Percentiles rank a stretch among this genome's conserved stretches.
phyloP scores from a whole-genome alignment of 2,888 invertebrate species.

The Hyalella azteca region DNA sequence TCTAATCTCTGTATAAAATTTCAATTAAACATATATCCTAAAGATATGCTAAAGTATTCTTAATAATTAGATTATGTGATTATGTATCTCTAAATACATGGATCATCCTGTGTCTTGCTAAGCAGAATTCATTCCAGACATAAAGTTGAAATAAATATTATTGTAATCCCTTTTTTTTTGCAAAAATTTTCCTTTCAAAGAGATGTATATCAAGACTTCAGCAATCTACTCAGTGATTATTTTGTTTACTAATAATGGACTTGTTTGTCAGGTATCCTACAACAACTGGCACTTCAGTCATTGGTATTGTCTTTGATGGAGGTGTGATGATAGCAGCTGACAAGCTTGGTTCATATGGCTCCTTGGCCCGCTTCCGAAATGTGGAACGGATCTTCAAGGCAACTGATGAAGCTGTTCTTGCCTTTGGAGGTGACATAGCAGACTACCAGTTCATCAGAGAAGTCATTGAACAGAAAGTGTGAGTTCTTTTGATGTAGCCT shows the following conservation, averaged over 20 bases:
- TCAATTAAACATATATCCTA: too few species aligned
- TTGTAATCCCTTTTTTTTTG: too few species aligned
- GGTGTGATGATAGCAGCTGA: conserved; percentile 93
- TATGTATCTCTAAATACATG: too few species aligned
- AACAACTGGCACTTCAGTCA: conserved; percentile 79
- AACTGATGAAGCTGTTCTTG: conserved; percentile 86
- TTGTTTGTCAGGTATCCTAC: conserved; percentile 48
- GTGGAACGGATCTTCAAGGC: conserved; percentile 85
- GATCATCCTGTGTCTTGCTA: too few species aligned
- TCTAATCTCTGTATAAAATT: too few species aligned
- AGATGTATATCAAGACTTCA: too few species aligned
- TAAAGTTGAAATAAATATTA: too few species aligned
- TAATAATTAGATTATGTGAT: too few species aligned
- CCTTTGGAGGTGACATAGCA: conserved; percentile 93
- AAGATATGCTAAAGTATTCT: too few species aligned
- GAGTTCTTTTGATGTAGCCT: conserved; percentile 58
- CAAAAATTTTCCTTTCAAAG: too few species aligned
- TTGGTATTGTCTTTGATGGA: conserved; percentile 83
- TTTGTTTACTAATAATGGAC: neutral
- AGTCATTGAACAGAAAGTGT: conserved; percentile 85
- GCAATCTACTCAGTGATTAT: too few species aligned
- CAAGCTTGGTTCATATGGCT: conserved; percentile 91
- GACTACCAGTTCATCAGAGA: conserved; percentile 91
- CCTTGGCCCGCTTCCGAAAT: conserved; percentile 85
- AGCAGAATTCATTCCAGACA: too few species aligned